Conservation (phyloP, 2,113 vertebrate genomes). For the Onychostoma macrolepis region DNA sequence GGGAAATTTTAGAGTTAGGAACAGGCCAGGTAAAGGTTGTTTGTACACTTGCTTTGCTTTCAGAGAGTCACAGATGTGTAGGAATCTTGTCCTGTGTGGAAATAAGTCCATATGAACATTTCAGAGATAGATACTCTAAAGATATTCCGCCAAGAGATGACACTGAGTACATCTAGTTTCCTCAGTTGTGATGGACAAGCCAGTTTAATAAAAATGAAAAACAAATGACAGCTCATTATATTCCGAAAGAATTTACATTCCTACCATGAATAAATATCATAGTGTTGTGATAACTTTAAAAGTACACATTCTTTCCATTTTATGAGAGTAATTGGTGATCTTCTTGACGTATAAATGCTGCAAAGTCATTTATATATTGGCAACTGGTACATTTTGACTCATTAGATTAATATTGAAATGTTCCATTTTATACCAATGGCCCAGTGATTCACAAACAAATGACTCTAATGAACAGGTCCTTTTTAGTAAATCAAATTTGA, state of each 20-base stretch:
- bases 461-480: not conserved
- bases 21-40: conserved; percentile 54
- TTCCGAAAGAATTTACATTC: not conserved
- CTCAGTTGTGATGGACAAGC: not conserved
- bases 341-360: not conserved
- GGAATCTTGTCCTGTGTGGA: not conserved
- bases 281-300: not conserved
- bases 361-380: conserved; percentile 13
- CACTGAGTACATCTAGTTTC: not conserved
- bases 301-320: not conserved
- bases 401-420: not conserved
- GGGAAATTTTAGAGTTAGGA: conserved; percentile 47
- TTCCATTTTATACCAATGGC: not conserved
- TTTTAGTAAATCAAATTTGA: not conserved
- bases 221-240: not conserved
- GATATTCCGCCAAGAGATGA: not conserved
- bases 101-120: not conserved
- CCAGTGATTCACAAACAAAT: not conserved
- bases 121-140: not conserved
- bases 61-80: conserved; percentile 8
- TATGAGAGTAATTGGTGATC: conserved; percentile 2
- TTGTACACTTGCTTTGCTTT: conserved; percentile 43
- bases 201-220: not conserved
- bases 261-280: not conserved
- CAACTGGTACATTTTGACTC: not conserved